These are phyloP conservation scores for Megathymus violae DNA, from an alignment of 1,140 invertebrate species.

Conservation along the genomic window DNA sequence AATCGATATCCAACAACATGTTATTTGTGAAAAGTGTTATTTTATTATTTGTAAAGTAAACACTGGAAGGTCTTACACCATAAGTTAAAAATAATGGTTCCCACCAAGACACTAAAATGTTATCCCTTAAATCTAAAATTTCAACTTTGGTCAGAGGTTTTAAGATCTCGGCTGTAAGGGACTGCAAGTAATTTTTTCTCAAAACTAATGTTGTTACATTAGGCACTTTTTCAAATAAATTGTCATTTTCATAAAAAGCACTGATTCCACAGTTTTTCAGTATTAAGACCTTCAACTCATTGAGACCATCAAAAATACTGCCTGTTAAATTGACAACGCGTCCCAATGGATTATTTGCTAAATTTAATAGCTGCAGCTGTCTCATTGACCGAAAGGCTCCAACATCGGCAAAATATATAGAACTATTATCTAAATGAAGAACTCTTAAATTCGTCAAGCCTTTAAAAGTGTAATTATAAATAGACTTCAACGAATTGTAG, in stretches of 20 bases:
- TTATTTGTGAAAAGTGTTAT: constrained; percentile 81
- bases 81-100: constrained; percentile 69
- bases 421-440: constrained; percentile 80
- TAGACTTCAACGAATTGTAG: constrained; percentile 76
- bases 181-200: constrained; percentile 77
- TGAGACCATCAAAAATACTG: constrained; percentile 77
- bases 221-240: constrained; percentile 81
- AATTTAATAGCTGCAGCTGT: constrained; percentile 78
- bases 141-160: constrained; percentile 71
- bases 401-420: constrained; percentile 74
- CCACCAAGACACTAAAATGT: constrained; percentile 81
- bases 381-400: constrained; percentile 70
- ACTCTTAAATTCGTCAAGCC: constrained; percentile 76
- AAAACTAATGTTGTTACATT: constrained; percentile 80
- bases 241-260: constrained; percentile 67
- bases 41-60: constrained; percentile 82
- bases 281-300: constrained; percentile 76
- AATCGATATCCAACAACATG: constrained; percentile 84
- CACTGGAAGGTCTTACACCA: constrained; percentile 56
- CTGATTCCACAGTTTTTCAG: constrained; percentile 81
- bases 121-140: constrained; percentile 79
- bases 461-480: constrained; percentile 77
- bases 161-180: constrained; percentile 70
- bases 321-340: constrained; percentile 62
- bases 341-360: constrained; percentile 82